These are phyloP conservation scores for Petromus typicus DNA, from an alignment of 2,113 vertebrate genomes.

Conservation along the genomic window DNA sequence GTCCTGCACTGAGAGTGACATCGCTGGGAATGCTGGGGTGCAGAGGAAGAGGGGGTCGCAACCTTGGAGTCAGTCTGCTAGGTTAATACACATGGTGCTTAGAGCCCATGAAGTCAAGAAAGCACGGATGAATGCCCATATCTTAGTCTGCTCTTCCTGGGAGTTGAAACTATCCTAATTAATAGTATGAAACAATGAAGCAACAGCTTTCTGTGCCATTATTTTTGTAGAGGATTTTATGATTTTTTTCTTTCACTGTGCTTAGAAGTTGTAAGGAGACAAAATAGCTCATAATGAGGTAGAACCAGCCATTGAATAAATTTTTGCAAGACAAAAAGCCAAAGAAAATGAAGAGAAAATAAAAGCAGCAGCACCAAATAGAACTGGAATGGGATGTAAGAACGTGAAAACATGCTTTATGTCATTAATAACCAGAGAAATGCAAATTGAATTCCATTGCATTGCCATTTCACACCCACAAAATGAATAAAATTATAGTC, in stretches of 20 bases:
- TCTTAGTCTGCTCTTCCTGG: not conserved
- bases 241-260: not conserved
- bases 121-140: not conserved
- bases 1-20: conserved; percentile 46
- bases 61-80: conserved; percentile 53
- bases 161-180: not conserved
- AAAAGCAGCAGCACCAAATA: not conserved
- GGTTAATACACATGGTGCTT: conserved; percentile 50
- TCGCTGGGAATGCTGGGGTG: conserved; percentile 47
- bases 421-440: not conserved
- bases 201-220: not conserved
- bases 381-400: not conserved
- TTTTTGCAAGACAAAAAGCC: not conserved
- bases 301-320: not conserved
- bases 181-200: conserved; percentile 34
- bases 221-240: not conserved
- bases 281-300: not conserved
- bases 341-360: not conserved
- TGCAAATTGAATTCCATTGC: not conserved
- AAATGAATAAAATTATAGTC: conserved; percentile 33
- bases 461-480: not conserved
- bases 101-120: conserved; percentile 15
- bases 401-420: not conserved
- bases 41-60: conserved; percentile 7
- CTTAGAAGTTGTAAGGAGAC: not conserved